Conservation (phyloP, 30 jellyfish, hydroid and myxozoan species). For the Aurelia sp. region DNA sequence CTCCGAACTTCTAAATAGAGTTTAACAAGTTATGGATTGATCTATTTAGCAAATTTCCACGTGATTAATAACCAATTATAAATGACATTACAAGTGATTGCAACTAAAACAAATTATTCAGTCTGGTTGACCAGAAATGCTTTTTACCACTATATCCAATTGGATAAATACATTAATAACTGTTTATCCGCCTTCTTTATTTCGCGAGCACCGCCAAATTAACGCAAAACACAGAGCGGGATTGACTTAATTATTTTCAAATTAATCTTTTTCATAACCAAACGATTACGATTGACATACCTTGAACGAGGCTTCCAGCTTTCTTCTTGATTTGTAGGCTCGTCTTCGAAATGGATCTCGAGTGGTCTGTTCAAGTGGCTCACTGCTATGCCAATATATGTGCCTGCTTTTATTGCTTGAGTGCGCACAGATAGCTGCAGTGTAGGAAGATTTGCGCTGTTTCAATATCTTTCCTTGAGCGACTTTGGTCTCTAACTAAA, state of each 20-base stretch:
- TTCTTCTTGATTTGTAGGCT: no score
- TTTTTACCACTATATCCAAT: conserved; percentile 8
- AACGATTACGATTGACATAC: conserved; percentile 33
- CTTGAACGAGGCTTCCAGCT: neutral
- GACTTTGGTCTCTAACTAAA: conserved; percentile 9
- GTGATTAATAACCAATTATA: no score
- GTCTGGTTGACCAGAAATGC: neutral
- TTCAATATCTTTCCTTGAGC: conserved; percentile 5
- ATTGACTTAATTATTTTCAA: conserved; percentile 30
- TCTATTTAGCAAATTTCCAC: no score
- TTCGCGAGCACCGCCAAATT: conserved; percentile 48
- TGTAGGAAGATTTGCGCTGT: neutral
- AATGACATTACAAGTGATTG: neutral
- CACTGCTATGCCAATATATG: no score
- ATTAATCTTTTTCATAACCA: conserved; percentile 37
- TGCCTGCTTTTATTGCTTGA: no score
- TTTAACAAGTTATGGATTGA: no score
- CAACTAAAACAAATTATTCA: neutral
- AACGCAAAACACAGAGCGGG: conserved; percentile 42
- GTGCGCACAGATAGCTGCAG: no score
- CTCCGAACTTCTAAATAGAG: no score
- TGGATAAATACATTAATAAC: conserved; percentile 1
- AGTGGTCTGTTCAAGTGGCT: no score
- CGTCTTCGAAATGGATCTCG: no score
- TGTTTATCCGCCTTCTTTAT: conserved; percentile 54